phyloP scores from a whole-genome alignment of 2,797 vertebrate species.

The Sebastes paucispinis region DNA sequence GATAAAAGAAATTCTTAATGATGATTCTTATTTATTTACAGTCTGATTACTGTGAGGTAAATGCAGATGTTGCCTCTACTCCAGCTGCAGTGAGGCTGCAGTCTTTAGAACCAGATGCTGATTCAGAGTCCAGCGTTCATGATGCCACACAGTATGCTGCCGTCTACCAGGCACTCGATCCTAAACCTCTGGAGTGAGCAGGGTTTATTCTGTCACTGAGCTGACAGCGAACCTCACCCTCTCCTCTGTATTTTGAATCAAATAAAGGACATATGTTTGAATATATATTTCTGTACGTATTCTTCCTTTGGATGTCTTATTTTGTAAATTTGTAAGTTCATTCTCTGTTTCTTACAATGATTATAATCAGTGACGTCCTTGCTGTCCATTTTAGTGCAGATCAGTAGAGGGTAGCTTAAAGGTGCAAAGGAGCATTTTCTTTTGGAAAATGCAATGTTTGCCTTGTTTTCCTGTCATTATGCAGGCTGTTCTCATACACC shows the following conservation, averaged over 20 bases:
- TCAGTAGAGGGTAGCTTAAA: neutral
- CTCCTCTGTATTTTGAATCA: constrained; percentile 4
- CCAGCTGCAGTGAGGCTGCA: constrained; percentile 33
- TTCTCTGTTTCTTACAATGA: neutral
- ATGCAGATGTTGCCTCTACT: constrained; percentile 2
- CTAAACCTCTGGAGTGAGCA: constrained; percentile 46
- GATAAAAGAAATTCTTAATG: neutral
- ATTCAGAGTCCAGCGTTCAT: constrained; percentile 18
- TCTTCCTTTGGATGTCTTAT: neutral
- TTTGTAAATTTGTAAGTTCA: neutral
- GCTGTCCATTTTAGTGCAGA: neutral
- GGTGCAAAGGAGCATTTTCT: neutral
- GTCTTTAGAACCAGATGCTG: neutral
- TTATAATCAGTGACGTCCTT: neutral
- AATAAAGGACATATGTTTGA: constrained; percentile 26
- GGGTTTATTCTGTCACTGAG: neutral
- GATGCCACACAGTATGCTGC: constrained; percentile 18
- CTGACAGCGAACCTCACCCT: neutral
- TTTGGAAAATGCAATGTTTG: neutral
- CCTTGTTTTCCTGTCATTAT: neutral
- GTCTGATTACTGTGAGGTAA: constrained; percentile 32
- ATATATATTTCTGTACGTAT: neutral
- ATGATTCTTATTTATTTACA: constrained; percentile 7
- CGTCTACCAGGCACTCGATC: constrained; percentile 52
- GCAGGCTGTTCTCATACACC: too few species aligned